A percentile compares a stretch with the other conserved stretches of the same genome.
phyloP scores from a whole-genome alignment of 2,888 invertebrate genomes.

The Elegia similella region DNA sequence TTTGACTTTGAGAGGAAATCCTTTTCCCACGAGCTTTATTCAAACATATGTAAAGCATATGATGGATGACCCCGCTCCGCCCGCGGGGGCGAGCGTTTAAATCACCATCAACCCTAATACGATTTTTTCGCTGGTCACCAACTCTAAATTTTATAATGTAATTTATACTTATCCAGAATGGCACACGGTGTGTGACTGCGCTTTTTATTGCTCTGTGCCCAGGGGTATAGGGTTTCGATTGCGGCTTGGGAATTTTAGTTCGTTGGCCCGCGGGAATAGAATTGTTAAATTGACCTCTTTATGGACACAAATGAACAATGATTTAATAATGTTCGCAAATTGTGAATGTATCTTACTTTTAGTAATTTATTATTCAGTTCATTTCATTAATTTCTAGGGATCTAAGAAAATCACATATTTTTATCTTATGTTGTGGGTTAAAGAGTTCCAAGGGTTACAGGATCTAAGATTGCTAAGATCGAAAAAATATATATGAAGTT shows the following conservation, averaged over 20 bases:
- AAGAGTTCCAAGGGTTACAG: too few species aligned
- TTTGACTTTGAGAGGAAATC: constrained; percentile 80
- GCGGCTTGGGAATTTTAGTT: constrained; percentile 19
- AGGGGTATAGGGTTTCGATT: constrained; percentile 57
- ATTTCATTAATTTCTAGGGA: too few species aligned
- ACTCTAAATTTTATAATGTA: constrained; percentile 75
- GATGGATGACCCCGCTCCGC: constrained; percentile 68
- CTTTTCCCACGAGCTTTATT: constrained; percentile 83
- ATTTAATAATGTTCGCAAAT: background rate
- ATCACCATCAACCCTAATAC: constrained; percentile 74
- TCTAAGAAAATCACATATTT: too few species aligned
- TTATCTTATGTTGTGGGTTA: too few species aligned
- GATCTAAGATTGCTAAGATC: too few species aligned
- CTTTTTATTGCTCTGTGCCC: constrained; percentile 63
- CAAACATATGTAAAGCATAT: constrained; percentile 83
- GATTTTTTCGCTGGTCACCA: constrained; percentile 75
- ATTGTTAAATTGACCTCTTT: constrained; percentile 19
- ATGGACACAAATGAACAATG: background rate
- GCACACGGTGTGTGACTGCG: constrained; percentile 72
- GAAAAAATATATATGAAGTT: too few species aligned
- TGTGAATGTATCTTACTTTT: background rate
- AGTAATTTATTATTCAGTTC: background rate
- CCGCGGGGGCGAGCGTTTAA: constrained; percentile 68
- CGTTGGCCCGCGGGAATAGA: constrained; percentile 19
- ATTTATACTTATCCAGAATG: constrained; percentile 69